phyloP scores from a whole-genome alignment of 2,797 vertebrate species.

The Siniperca scherzeri region DNA sequence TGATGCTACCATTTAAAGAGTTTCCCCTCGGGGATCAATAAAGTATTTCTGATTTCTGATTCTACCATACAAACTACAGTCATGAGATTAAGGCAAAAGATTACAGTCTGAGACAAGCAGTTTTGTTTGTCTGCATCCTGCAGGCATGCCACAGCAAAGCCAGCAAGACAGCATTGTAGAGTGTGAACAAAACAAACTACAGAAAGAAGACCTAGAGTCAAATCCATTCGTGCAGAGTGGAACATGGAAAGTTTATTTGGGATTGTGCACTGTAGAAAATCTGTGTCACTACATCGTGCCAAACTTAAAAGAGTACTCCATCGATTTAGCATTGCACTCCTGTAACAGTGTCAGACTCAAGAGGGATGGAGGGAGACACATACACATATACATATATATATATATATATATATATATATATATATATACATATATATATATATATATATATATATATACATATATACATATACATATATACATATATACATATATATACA shows the following conservation, averaged over 20 bases:
- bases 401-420: too few relatives aligned
- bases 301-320: neutral
- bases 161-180: neutral
- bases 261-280: neutral
- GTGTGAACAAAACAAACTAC: neutral
- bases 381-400: too few relatives aligned
- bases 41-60: too few relatives aligned
- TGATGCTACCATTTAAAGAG: conserved; percentile 18
- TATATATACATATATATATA: too few relatives aligned
- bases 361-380: too few relatives aligned
- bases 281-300: neutral
- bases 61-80: neutral
- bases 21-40: too few relatives aligned
- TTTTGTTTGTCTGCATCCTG: conserved; percentile 28
- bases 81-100: conserved; percentile 16
- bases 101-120: neutral
- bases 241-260: neutral
- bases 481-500: too few relatives aligned
- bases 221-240: conserved; percentile 1
- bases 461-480: too few relatives aligned
- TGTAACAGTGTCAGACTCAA: neutral
- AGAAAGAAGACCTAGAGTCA: conserved; percentile 6
- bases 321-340: neutral
- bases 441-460: too few relatives aligned
- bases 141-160: conserved; percentile 49